Conservation (phyloP, 2,797 vertebrate genomes). For the Catharus ustulatus region DNA sequence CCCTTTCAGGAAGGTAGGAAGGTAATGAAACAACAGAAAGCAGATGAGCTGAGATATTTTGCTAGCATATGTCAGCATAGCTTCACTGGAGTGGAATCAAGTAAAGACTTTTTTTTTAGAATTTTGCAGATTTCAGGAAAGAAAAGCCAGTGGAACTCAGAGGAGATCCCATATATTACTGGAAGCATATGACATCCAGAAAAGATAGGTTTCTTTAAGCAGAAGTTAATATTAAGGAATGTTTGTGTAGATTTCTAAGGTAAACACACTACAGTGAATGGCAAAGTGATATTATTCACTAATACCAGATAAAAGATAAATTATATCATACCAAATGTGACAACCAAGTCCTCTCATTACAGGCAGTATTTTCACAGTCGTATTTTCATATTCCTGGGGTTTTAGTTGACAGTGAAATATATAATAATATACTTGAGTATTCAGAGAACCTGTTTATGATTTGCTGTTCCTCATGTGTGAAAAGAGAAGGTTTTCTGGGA, state of each 20-base stretch:
- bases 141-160: neutral
- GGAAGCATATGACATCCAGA: neutral
- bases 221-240: neutral
- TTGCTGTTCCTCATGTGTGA: constrained; percentile 11
- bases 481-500: constrained; percentile 5
- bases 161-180: neutral
- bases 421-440: constrained; percentile 33
- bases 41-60: neutral
- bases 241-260: neutral
- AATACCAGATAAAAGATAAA: constrained; percentile 41
- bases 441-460: constrained; percentile 45
- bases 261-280: neutral
- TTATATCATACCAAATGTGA: constrained; percentile 40
- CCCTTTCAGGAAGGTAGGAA: neutral
- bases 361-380: constrained; percentile 45
- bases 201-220: neutral
- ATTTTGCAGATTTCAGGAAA: neutral
- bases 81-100: neutral
- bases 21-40: neutral
- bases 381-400: constrained; percentile 42
- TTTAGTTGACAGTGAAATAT: constrained; percentile 49
- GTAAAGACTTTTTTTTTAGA: neutral
- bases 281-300: constrained; percentile 21
- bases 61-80: neutral
- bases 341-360: constrained; percentile 41